A percentile compares a stretch with the other conserved stretches of the same genome.
Evolutionary conservation across 2,113 vertebrate genomes (phyloP).

Genomic region (Callipepla californica): DNA sequence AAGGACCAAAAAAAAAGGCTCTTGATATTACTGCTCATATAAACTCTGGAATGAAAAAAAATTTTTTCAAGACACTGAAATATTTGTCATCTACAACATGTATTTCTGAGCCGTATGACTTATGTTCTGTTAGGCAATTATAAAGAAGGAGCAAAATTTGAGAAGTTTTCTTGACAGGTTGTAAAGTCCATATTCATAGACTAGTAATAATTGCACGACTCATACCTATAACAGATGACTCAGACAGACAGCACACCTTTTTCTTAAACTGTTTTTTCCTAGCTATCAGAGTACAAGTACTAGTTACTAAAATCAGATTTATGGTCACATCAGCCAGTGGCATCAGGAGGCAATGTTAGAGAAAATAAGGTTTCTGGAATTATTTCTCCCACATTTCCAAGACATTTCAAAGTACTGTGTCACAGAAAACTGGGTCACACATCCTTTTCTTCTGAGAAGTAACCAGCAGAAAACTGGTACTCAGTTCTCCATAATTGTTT

Average conservation of each 20-base stretch:
- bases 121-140: background rate
- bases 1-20: background rate
- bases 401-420: background rate
- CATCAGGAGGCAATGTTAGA: background rate
- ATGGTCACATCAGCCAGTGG: fast-evolving
- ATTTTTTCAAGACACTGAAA: background rate
- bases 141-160: background rate
- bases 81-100: background rate
- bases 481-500: background rate
- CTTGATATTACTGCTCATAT: background rate
- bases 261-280: background rate
- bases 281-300: background rate
- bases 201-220: background rate
- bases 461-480: background rate
- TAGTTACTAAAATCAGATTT: background rate
- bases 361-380: background rate
- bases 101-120: background rate
- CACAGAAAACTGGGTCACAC: background rate
- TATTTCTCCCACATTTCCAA: background rate
- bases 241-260: background rate
- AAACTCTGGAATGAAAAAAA: background rate
- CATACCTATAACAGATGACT: background rate
- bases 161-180: background rate
- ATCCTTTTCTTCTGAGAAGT: background rate
- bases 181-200: background rate